Evolutionary conservation across 1,140 invertebrate genomes (phyloP).

Genomic region (Homarus americanus): DNA sequence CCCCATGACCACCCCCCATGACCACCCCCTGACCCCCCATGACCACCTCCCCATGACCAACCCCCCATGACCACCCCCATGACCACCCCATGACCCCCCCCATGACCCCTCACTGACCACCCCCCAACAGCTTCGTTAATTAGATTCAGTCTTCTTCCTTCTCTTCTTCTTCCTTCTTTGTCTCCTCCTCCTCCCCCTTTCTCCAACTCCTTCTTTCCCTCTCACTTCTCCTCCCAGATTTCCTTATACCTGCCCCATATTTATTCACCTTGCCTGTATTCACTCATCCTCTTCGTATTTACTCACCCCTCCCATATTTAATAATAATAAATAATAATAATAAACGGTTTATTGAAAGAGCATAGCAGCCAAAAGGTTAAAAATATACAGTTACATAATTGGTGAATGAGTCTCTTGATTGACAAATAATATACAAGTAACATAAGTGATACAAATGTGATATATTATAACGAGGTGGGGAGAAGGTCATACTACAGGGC

Average conservation of each 20-base stretch:
- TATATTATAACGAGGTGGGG: too few species aligned
- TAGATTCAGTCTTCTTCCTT: not conserved
- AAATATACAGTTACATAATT: too few species aligned
- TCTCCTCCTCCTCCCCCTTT: not conserved
- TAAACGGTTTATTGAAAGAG: too few species aligned
- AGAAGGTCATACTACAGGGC: too few species aligned
- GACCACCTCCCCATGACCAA: not conserved
- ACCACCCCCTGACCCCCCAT: not conserved
- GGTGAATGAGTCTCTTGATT: too few species aligned
- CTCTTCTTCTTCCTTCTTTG: not conserved
- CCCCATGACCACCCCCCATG: not conserved
- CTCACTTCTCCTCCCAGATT: not conserved
- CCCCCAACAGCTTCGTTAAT: too few species aligned
- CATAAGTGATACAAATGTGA: too few species aligned
- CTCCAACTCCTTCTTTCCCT: not conserved
- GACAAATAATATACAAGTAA: too few species aligned
- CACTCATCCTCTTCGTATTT: not conserved
- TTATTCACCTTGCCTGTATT: not conserved
- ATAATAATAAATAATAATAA: too few species aligned
- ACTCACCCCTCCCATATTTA: not conserved
- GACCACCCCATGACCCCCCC: not conserved
- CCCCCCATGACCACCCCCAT: not conserved
- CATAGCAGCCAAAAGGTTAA: too few species aligned
- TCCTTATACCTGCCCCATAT: not conserved
- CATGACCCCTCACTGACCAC: not conserved